Conservation (phyloP, 2,888 invertebrate species). For the Tachina grossa region DNA sequence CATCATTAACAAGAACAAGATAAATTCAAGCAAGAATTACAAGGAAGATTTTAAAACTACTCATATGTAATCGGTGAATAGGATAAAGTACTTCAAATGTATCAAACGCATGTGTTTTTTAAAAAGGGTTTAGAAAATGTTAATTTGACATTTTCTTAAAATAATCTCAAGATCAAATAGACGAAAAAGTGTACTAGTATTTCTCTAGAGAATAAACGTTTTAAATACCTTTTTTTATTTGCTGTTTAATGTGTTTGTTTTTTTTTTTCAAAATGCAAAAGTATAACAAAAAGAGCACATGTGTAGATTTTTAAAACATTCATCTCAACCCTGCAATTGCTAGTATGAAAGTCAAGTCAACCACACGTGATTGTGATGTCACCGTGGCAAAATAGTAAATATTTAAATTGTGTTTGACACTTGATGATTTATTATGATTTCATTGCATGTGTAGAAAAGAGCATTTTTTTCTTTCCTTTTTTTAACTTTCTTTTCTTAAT, state of each 20-base stretch:
- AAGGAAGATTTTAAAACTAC: conserved; percentile 24
- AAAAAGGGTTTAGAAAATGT: conserved; percentile 56
- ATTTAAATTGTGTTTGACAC: conserved; percentile 74
- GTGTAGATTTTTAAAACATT: conserved; percentile 51
- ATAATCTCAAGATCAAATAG: conserved; percentile 65
- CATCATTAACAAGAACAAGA: conserved; percentile 56
- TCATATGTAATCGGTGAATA: neutral
- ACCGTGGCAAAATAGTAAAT: conserved; percentile 72
- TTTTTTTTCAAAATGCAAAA: conserved; percentile 4
- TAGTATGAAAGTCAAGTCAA: neutral
- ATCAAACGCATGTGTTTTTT: conserved; percentile 4
- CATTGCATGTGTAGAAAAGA: conserved; percentile 32
- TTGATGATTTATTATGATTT: conserved; percentile 73
- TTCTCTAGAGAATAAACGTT: conserved; percentile 60
- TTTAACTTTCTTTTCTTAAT: conserved; percentile 2
- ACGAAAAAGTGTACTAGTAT: conserved; percentile 5
- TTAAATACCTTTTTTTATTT: conserved; percentile 61
- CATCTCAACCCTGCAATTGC: neutral
- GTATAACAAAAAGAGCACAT: conserved; percentile 39
- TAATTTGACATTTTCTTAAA: conserved; percentile 61
- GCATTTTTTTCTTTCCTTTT: neutral
- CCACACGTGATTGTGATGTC: conserved; percentile 68
- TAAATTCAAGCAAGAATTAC: conserved; percentile 37
- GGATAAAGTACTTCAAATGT: neutral
- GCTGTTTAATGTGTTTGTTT: conserved; percentile 32